Percentiles rank a stretch among this genome's conserved stretches.
phyloP scores from a whole-genome alignment of 2,888 invertebrate genomes.

The Xanthorhoe designata region DNA sequence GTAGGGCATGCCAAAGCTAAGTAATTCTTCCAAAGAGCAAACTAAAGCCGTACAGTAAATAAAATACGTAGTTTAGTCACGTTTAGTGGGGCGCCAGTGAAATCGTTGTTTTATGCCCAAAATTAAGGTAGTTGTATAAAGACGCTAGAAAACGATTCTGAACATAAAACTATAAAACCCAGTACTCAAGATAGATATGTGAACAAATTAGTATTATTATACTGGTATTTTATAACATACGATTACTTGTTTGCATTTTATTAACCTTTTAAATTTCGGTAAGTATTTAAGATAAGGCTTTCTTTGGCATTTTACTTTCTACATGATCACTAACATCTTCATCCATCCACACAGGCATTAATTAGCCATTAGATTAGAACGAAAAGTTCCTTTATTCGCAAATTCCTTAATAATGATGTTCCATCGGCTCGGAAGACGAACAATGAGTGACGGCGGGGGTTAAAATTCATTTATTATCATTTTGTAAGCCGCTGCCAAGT shows the following conservation, averaged over 20 bases:
- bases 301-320: neutral
- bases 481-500: slow-evolving; percentile 58
- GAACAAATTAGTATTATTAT: no score
- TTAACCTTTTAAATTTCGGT: no score
- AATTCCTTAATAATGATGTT: slow-evolving; percentile 35
- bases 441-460: slow-evolving; percentile 45
- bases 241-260: neutral
- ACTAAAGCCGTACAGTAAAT: slow-evolving; percentile 39
- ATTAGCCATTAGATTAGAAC: neutral
- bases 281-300: no score
- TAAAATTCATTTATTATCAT: slow-evolving; percentile 68
- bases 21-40: neutral
- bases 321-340: neutral
- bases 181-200: neutral
- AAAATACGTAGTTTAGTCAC: slow-evolving; percentile 53
- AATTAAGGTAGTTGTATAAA: slow-evolving; percentile 46
- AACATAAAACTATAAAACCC: slow-evolving; percentile 40
- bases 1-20: neutral
- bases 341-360: neutral
- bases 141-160: slow-evolving; percentile 47
- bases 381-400: slow-evolving; percentile 1
- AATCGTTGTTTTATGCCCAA: slow-evolving; percentile 53
- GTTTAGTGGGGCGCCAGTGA: slow-evolving; percentile 50
- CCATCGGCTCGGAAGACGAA: slow-evolving; percentile 32
- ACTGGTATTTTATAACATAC: neutral